Conservation (phyloP, 2,113 vertebrate genomes). For the Syngnathus typhle region DNA sequence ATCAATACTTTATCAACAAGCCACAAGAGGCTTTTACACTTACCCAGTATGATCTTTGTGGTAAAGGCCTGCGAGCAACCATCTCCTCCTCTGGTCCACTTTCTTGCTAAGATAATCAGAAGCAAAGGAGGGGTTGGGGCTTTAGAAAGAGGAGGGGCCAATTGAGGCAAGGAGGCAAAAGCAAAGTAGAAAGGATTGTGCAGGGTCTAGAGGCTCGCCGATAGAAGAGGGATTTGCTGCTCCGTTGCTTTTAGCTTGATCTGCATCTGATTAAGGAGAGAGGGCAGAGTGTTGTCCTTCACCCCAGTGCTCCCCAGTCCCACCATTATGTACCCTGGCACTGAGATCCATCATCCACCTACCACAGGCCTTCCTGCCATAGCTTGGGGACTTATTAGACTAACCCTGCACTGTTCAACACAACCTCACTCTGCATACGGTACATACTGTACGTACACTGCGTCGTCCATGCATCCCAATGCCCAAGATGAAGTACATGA, state of each 20-base stretch:
- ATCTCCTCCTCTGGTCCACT: slow-evolving; percentile 55
- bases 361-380: slow-evolving; percentile 54
- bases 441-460: slow-evolving; percentile 25
- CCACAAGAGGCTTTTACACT: slow-evolving; percentile 93
- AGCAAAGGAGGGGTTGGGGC: slow-evolving; percentile 63
- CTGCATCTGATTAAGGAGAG: slow-evolving; percentile 89
- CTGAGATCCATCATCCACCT: slow-evolving; percentile 72
- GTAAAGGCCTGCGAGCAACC: slow-evolving; percentile 85
- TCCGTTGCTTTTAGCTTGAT: slow-evolving; percentile 93
- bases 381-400: slow-evolving; percentile 70
- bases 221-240: slow-evolving; percentile 93
- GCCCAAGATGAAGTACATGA: slow-evolving; percentile 4
- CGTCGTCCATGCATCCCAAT: slow-evolving; percentile 39
- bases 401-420: slow-evolving; percentile 42
- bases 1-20: slow-evolving; percentile 99
- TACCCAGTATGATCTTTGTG: slow-evolving; percentile 97
- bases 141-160: slow-evolving; percentile 32
- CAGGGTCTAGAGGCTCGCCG: slow-evolving; percentile 56
- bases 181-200: slow-evolving; percentile 48
- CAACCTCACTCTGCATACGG: slow-evolving; percentile 49
- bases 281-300: slow-evolving; percentile 90
- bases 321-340: slow-evolving; percentile 70
- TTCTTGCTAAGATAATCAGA: slow-evolving; percentile 74
- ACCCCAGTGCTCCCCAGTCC: slow-evolving; percentile 84
- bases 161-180: slow-evolving; percentile 27